Percentiles rank a stretch among this genome's conserved stretches.
phyloP scores from a whole-genome alignment of 2,888 invertebrate genomes.

The Eupelmus urozonus region DNA sequence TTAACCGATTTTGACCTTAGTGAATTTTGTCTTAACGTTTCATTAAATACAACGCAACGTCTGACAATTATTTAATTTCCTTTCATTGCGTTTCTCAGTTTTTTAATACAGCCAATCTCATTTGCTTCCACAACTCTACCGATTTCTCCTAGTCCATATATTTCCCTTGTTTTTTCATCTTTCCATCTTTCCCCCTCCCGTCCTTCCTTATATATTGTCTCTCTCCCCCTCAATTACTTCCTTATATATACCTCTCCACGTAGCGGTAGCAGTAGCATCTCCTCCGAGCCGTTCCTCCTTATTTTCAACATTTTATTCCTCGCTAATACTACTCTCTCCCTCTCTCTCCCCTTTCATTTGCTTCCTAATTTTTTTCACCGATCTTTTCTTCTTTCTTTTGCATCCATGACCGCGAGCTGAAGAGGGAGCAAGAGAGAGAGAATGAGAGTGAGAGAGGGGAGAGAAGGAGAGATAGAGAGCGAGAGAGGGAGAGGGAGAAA shows the following conservation, averaged over 20 bases:
- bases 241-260: conserved; percentile 13
- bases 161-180: conserved; percentile 16
- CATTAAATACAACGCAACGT: neutral
- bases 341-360: conserved; percentile 47
- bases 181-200: conserved; percentile 21
- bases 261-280: too few relatives aligned
- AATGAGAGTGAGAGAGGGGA: conserved; percentile 30
- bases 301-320: conserved; percentile 53
- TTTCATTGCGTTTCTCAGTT: neutral
- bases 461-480: conserved; percentile 59
- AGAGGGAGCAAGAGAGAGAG: conserved; percentile 55
- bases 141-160: neutral
- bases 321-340: conserved; percentile 55
- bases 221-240: conserved; percentile 58
- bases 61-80: conserved; percentile 9
- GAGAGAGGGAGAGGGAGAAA: conserved; percentile 59
- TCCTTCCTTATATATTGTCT: conserved; percentile 31
- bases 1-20: too few relatives aligned
- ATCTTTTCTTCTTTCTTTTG: conserved; percentile 26
- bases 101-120: conserved; percentile 5
- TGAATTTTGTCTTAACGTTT: neutral
- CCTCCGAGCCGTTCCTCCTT: conserved; percentile 17
- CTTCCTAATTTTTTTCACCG: conserved; percentile 45
- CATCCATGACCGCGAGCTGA: conserved; percentile 43
- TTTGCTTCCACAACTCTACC: conserved; percentile 18